phyloP scores from a whole-genome alignment of 2,888 invertebrate genomes.

The Platycheirus albimanus region DNA sequence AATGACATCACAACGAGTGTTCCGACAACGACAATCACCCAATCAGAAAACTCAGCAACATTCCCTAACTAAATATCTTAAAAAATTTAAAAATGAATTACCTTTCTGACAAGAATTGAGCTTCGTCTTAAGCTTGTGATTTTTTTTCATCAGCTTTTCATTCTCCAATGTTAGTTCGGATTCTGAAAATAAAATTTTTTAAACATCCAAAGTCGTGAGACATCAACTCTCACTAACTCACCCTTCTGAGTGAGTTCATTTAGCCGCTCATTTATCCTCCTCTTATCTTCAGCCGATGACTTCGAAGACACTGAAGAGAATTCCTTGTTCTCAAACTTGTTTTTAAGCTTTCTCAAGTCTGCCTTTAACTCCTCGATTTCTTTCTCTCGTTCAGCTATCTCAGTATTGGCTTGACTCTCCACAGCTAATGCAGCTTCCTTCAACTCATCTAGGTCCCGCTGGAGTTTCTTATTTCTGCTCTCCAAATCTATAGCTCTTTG shows the following conservation, averaged over 20 bases:
- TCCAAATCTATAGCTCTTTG: constrained; percentile 88
- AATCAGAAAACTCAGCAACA: too few species aligned
- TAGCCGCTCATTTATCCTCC: constrained; percentile 84
- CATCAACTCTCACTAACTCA: constrained; percentile 76
- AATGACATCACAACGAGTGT: too few species aligned
- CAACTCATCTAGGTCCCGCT: constrained; percentile 88
- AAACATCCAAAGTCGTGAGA: background rate
- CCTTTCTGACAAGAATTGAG: constrained; percentile 76
- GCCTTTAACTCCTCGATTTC: constrained; percentile 80
- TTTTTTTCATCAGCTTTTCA: constrained; percentile 83
- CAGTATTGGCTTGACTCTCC: constrained; percentile 89
- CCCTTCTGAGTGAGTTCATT: constrained; percentile 86
- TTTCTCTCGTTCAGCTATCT: constrained; percentile 85
- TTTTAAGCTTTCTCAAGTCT: constrained; percentile 76
- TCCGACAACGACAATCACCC: too few species aligned
- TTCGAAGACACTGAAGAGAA: constrained; percentile 35
- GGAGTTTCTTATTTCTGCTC: constrained; percentile 88
- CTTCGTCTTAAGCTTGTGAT: constrained; percentile 83
- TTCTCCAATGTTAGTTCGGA: constrained; percentile 83
- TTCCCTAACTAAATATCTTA: too few species aligned
- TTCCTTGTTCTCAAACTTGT: constrained; percentile 52
- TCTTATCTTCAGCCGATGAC: constrained; percentile 84
- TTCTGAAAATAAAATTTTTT: constrained; percentile 80
- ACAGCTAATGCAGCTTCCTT: constrained; percentile 89
- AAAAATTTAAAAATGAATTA: constrained; percentile 34